Percentiles rank a stretch among this genome's conserved stretches.
These are phyloP conservation scores for Heterodera filipjevi DNA, from an alignment of 2,888 invertebrate genomes.

Conservation along the genomic window DNA sequence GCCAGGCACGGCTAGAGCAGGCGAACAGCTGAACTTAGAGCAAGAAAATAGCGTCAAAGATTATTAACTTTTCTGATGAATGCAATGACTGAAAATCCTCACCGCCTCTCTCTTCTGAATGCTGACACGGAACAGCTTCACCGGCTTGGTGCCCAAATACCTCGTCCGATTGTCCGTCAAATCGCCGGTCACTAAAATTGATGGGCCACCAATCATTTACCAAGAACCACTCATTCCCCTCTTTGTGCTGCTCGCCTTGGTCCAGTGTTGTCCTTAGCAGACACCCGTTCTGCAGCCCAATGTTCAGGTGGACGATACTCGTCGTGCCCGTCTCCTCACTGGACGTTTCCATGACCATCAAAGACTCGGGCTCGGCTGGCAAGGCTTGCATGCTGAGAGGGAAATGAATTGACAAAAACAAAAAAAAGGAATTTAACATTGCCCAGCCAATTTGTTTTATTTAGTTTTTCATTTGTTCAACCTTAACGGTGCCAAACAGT, in stretches of 20 bases:
- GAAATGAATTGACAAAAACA: background rate
- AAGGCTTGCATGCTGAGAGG: conserved; percentile 71
- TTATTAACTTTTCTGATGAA: background rate
- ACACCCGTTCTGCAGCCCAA: conserved; percentile 93
- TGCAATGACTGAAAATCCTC: conserved; percentile 63
- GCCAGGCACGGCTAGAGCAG: conserved; percentile 95
- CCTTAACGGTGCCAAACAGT: conserved; percentile 89
- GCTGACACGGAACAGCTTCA: conserved; percentile 90
- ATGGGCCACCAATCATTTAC: background rate
- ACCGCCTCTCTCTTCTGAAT: conserved; percentile 95
- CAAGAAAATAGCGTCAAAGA: background rate
- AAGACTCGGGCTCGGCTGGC: conserved; percentile 91
- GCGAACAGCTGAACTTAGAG: conserved; percentile 75
- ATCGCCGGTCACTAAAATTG: conserved; percentile 81
- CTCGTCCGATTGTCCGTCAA: conserved; percentile 94
- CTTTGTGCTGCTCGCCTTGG: conserved; percentile 68
- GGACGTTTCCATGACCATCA: conserved; percentile 85
- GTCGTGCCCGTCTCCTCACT: conserved; percentile 56
- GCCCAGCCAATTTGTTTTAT: too few relatives aligned
- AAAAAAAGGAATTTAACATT: too few relatives aligned
- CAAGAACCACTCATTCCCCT: too few relatives aligned
- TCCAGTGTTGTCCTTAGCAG: conserved; percentile 89
- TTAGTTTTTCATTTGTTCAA: conserved; percentile 20
- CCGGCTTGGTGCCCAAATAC: conserved; percentile 91
- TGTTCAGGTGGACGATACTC: conserved; percentile 74